A percentile compares a stretch with the other conserved stretches of the same genome.
These are phyloP conservation scores for Megatriorchis doriae DNA, from an alignment of 2,113 vertebrate species.

Conservation along the genomic window DNA sequence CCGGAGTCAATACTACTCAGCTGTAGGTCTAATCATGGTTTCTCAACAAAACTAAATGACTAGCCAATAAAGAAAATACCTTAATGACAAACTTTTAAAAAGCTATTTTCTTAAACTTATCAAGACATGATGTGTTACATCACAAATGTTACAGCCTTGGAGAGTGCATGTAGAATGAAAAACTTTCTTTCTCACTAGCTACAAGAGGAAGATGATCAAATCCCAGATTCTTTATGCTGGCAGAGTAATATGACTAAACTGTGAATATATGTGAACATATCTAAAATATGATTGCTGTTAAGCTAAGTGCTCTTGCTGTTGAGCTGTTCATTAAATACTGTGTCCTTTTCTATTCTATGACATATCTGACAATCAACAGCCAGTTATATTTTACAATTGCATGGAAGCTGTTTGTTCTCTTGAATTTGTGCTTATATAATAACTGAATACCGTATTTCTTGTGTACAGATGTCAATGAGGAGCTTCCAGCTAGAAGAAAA, in stretches of 20 bases:
- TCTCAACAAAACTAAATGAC: background rate
- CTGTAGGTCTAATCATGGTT: background rate
- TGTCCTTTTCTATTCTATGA: background rate
- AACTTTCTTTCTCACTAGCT: background rate
- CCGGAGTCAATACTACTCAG: background rate
- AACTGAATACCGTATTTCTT: background rate
- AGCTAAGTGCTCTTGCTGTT: background rate
- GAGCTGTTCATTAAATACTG: background rate
- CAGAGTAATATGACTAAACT: background rate
- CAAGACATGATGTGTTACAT: background rate
- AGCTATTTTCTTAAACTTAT: background rate
- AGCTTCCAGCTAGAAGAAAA: conserved; percentile 88
- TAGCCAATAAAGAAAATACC: background rate
- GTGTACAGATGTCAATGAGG: conserved; percentile 88
- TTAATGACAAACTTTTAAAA: background rate
- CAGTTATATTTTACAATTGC: background rate
- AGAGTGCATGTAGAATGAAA: background rate
- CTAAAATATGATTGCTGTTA: background rate
- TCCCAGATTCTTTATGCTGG: background rate
- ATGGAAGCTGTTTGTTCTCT: background rate
- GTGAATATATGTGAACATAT: background rate
- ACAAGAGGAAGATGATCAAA: background rate
- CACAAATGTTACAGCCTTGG: background rate
- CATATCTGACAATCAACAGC: background rate
- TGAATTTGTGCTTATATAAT: background rate